A percentile compares a stretch with the other conserved stretches of the same genome.
Conservation (phyloP, 2,888 invertebrate species). For the Apotomis capreana region DNA sequence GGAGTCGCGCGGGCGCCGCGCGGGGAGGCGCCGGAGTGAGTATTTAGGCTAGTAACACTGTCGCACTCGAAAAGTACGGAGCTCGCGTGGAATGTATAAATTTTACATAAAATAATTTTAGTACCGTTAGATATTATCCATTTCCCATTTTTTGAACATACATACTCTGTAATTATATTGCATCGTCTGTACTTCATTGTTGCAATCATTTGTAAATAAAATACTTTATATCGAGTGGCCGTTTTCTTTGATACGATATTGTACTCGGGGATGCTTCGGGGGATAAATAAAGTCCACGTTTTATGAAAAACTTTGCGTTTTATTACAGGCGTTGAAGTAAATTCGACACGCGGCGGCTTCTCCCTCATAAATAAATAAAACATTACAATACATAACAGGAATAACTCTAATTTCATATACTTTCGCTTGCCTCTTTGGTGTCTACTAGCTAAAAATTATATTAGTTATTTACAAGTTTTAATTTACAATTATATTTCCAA, state of each 20-base stretch:
- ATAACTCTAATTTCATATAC: constrained; percentile 70
- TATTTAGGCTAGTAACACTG: constrained; percentile 45
- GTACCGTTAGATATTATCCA: constrained; percentile 82
- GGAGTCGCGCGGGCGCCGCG: constrained; percentile 3
- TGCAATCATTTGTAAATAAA: constrained; percentile 85
- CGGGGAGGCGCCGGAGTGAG: constrained; percentile 33
- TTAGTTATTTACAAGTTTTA: constrained; percentile 55
- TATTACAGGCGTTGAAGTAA: constrained; percentile 68
- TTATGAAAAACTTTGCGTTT: constrained; percentile 68
- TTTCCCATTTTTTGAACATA: constrained; percentile 80
- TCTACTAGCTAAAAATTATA: constrained; percentile 76
- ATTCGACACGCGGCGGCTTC: constrained; percentile 58
- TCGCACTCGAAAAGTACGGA: constrained; percentile 54
- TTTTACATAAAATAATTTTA: constrained; percentile 78
- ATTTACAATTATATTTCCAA: constrained; percentile 48
- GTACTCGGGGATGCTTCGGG: constrained; percentile 10
- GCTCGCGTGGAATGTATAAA: constrained; percentile 71
- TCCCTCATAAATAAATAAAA: constrained; percentile 75
- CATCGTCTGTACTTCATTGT: constrained; percentile 83
- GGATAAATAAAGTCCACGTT: constrained; percentile 50
- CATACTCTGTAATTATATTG: constrained; percentile 82
- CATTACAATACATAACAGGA: constrained; percentile 79
- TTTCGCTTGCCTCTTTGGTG: constrained; percentile 79
- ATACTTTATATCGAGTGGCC: constrained; percentile 76
- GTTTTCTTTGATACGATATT: constrained; percentile 37